These are phyloP conservation scores for Chrysopa pallens DNA, from an alignment of 1,140 invertebrate species.

Conservation along the genomic window DNA sequence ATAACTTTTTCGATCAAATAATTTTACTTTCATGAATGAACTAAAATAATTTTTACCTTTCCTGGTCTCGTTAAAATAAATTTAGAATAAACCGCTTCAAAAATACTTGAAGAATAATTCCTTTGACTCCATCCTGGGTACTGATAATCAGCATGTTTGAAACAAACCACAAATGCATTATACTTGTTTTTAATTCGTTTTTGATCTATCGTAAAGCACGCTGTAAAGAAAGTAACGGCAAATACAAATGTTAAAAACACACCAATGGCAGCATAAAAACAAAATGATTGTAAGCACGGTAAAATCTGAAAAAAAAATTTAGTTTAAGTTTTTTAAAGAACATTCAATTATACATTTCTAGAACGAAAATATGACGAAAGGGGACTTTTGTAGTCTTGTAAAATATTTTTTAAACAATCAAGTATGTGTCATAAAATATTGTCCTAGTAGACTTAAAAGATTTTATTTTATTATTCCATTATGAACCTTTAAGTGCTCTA, in stretches of 20 bases:
- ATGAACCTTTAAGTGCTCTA: too few relatives aligned
- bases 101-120: conserved; percentile 26
- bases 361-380: too few relatives aligned
- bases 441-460: too few relatives aligned
- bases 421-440: too few relatives aligned
- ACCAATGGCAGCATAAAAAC: conserved; percentile 51
- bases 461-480: too few relatives aligned
- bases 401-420: too few relatives aligned
- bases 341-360: too few relatives aligned
- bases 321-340: too few relatives aligned
- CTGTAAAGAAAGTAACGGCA: conserved; percentile 63
- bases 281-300: conserved; percentile 55
- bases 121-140: conserved; percentile 16
- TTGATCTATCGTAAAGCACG: conserved; percentile 51
- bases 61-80: conserved; percentile 36
- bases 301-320: conserved; percentile 36
- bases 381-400: too few relatives aligned
- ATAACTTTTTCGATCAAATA: background rate
- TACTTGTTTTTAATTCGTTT: conserved; percentile 36
- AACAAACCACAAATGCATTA: conserved; percentile 50
- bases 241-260: conserved; percentile 55
- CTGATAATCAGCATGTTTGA: conserved; percentile 25
- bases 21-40: background rate
- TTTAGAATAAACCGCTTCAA: conserved; percentile 30
- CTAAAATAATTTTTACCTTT: conserved; percentile 25